Evolutionary conservation across 1,140 invertebrate genomes (phyloP).

Genomic region (Drosophila gunungcola): DNA sequence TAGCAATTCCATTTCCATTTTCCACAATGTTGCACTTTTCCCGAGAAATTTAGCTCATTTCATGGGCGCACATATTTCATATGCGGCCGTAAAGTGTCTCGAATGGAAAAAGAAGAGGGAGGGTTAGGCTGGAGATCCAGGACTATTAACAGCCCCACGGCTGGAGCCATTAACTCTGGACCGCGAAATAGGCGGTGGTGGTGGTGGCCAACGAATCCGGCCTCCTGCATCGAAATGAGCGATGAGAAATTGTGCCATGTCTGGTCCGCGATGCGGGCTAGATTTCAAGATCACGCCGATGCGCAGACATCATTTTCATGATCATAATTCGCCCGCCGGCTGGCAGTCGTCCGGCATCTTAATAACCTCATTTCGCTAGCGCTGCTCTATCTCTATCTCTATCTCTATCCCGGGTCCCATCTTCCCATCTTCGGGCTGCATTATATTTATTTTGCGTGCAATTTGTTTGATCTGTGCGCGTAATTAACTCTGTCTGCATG

Average conservation of each 20-base stretch:
- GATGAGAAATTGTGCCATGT: slow-evolving; percentile 78
- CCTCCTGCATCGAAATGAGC: slow-evolving; percentile 74
- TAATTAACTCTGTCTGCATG: slow-evolving; percentile 74
- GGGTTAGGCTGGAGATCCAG: background rate
- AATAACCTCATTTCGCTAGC: slow-evolving; percentile 58
- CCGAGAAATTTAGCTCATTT: slow-evolving; percentile 77
- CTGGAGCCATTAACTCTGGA: slow-evolving; percentile 37
- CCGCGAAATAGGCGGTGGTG: background rate
- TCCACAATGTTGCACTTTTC: slow-evolving; percentile 83
- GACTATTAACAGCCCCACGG: slow-evolving; percentile 58
- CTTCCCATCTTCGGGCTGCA: slow-evolving; percentile 13
- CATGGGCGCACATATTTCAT: slow-evolving; percentile 79
- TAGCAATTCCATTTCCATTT: slow-evolving; percentile 70
- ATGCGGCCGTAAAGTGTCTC: slow-evolving; percentile 68
- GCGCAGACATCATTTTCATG: slow-evolving; percentile 45
- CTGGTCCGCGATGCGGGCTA: slow-evolving; percentile 26
- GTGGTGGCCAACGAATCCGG: slow-evolving; percentile 38
- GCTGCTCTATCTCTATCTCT: background rate
- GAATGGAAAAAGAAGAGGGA: background rate
- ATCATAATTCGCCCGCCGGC: slow-evolving; percentile 56
- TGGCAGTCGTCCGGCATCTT: slow-evolving; percentile 41
- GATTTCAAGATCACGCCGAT: slow-evolving; percentile 71
- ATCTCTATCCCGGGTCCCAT: background rate
- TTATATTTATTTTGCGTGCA: slow-evolving; percentile 82
- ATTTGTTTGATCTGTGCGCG: slow-evolving; percentile 79